phyloP scores from a whole-genome alignment of 2,113 vertebrate species.

The Podocnemis expansa region DNA sequence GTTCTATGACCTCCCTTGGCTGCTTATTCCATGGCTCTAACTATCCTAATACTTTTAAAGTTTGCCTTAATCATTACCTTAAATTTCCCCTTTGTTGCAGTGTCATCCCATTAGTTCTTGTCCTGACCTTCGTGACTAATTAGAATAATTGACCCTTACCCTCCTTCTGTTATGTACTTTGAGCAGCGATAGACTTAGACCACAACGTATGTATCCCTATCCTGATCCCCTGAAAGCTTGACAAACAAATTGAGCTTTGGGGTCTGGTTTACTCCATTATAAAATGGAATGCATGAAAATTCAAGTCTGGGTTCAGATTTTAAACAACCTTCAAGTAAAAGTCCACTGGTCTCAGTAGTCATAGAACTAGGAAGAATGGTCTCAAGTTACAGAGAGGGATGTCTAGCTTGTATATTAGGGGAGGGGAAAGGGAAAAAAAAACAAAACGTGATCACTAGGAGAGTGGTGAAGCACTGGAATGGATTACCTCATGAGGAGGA shows the following conservation, averaged over 20 bases:
- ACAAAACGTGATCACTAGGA: too few relatives aligned
- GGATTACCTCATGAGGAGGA: too few relatives aligned
- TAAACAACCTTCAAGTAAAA: background rate
- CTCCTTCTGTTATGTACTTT: conserved; percentile 49
- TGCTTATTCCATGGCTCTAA: conserved; percentile 60
- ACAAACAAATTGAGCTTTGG: background rate
- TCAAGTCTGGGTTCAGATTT: background rate
- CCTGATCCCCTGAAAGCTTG: background rate
- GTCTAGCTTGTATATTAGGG: too few relatives aligned
- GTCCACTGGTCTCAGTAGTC: too few relatives aligned
- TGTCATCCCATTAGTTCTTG: conserved; percentile 53
- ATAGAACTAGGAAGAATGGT: too few relatives aligned
- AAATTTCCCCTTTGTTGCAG: conserved; percentile 69
- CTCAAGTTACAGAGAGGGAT: too few relatives aligned
- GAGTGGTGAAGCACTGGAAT: too few relatives aligned
- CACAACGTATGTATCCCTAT: background rate
- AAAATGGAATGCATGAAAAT: background rate
- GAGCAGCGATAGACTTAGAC: conserved; percentile 15
- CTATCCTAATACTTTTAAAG: conserved; percentile 68
- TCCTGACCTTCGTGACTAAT: conserved; percentile 68
- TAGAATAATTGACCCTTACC: conserved; percentile 67
- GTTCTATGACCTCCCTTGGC: conserved; percentile 60
- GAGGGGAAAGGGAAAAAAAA: too few relatives aligned
- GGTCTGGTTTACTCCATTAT: background rate
- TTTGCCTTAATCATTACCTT: conserved; percentile 73